Evolutionary conservation across 2,888 invertebrate species (phyloP), one percentile per base, ranked within the genome.

Genomic region (Orthosia cruda): DNA sequence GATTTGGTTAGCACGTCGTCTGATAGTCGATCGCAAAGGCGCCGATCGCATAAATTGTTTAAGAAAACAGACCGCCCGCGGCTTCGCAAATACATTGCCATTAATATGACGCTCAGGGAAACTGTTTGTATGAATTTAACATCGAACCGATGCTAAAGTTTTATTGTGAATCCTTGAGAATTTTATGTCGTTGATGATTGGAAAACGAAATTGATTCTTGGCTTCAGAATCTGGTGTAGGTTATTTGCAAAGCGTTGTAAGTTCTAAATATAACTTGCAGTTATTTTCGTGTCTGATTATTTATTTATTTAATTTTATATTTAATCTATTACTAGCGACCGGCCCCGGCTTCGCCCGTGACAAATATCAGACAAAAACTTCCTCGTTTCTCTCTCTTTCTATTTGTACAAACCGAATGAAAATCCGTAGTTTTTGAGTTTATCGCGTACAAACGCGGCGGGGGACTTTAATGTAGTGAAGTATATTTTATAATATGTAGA

Each of bases 41-140:
- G 93, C 95, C 94, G 94, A 89, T 83, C 90, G 81, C 92, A 95
- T 96, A 95, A 95, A 96, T 95, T 95, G 93, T 89, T 94, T 94
- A 92, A 91, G 91, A 90, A 93, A 93, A 92, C 88, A 86, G 95
- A 94, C 95, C 95, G 94, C 95, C 93, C 94, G 92, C 93, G 77
- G 88, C 86, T 72, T 89, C 85, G 83, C 85, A 87, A 80, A 86
- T 85, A 77, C 69, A 65, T 47, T 85, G 87, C 66, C 66, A 79
- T 80, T 93, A 92, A 93, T 93, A 93, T 92, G 90, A 72, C 83
- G 89, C 91, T 87, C 52, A 55, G 12, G 50, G 23, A 76, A 73
- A 77, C 61, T 76, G 80, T 75, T 77, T 74, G 58, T 65, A n/a
- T n/a, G n/a, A n/a, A n/a, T n/a, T n/a, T n/a, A n/a, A n/a, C n/a